Percentiles rank a stretch among this genome's conserved stretches.
Conservation (phyloP, 37 sponge, comb jelly and placozoan genomes). For the Mnemiopsis leidyi region DNA sequence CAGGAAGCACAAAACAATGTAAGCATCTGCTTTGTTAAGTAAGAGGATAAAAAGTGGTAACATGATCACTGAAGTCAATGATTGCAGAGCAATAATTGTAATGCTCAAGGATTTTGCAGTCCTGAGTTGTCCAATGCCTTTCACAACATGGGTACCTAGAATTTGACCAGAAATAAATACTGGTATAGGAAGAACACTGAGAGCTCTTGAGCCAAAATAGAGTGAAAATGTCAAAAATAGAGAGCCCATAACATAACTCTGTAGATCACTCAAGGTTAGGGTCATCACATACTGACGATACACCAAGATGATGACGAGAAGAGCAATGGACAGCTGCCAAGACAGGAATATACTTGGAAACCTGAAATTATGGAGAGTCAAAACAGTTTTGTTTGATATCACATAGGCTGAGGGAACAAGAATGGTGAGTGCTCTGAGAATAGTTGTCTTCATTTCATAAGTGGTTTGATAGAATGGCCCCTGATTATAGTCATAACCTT, state of each 20-base stretch:
- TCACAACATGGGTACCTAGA: neutral
- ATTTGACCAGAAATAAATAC: neutral
- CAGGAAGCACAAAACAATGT: neutral
- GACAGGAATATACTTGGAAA: constrained; percentile 56
- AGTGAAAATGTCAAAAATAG: neutral
- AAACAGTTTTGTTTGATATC: constrained; percentile 35
- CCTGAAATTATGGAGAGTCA: constrained; percentile 47
- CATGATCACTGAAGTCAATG: neutral
- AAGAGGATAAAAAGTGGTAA: neutral
- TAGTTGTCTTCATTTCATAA: neutral
- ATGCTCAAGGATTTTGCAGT: neutral
- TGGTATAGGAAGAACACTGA: neutral
- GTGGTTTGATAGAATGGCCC: neutral
- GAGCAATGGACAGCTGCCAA: constrained; percentile 25
- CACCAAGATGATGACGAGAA: neutral
- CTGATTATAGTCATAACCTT: no score
- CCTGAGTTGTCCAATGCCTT: neutral
- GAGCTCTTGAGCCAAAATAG: constrained; percentile 4
- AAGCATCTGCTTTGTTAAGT: no score
- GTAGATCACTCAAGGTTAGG: neutral
- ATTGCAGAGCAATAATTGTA: neutral
- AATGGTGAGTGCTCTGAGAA: neutral
- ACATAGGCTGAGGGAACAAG: constrained; percentile 15
- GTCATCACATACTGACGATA: neutral
- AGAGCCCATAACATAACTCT: neutral